phyloP scores from a whole-genome alignment of 2,888 invertebrate genomes.

The Nemotelus nigrinus region DNA sequence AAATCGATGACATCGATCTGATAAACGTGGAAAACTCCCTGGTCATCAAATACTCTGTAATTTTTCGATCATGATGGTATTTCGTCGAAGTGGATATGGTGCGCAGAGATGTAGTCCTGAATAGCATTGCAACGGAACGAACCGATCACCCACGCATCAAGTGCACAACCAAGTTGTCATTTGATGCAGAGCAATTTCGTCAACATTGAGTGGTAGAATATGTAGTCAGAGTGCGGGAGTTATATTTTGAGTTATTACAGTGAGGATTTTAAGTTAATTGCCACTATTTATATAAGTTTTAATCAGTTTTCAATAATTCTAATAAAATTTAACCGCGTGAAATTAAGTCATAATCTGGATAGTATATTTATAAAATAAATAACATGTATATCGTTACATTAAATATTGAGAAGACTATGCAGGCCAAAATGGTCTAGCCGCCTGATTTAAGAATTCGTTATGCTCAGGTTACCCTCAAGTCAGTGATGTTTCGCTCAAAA shows the following conservation, averaged over 20 bases:
- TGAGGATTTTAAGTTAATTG: too few relatives aligned
- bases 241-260: neutral
- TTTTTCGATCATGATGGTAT: conserved; percentile 20
- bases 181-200: conserved; percentile 22
- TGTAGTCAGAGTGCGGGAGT: neutral
- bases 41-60: conserved; percentile 30
- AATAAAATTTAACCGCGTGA: too few relatives aligned
- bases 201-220: neutral
- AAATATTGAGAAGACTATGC: too few relatives aligned
- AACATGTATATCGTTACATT: too few relatives aligned
- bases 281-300: too few relatives aligned
- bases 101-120: neutral
- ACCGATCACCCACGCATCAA: conserved; percentile 49
- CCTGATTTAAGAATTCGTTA: too few relatives aligned
- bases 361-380: too few relatives aligned
- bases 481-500: too few relatives aligned
- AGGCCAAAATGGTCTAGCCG: too few relatives aligned
- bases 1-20: conserved; percentile 49
- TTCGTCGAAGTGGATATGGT: conserved; percentile 11
- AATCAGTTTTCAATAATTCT: too few relatives aligned
- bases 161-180: conserved; percentile 41
- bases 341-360: too few relatives aligned
- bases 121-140: neutral
- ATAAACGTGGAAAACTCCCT: conserved; percentile 42
- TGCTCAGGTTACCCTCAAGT: too few relatives aligned